A percentile compares a stretch with the other conserved stretches of the same genome.
These are phyloP conservation scores for Apeltes quadracus DNA, from an alignment of 2,113 vertebrate genomes.

Conservation along the genomic window DNA sequence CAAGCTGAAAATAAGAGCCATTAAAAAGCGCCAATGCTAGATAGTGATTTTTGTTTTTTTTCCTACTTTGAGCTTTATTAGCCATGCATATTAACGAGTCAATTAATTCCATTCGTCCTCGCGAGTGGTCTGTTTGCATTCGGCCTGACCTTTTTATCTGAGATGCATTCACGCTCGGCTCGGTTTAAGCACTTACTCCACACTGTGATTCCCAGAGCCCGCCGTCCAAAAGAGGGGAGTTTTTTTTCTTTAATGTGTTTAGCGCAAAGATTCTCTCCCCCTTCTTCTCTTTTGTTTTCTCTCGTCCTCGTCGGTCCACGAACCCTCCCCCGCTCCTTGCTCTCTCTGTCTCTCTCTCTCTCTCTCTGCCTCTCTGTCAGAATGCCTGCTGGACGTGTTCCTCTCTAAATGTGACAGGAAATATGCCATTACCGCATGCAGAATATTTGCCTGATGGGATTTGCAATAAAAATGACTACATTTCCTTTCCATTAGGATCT, in stretches of 20 bases:
- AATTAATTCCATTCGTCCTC: constrained; percentile 89
- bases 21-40: constrained; percentile 75
- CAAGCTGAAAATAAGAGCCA: constrained; percentile 84
- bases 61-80: constrained; percentile 87
- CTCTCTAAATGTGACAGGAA: constrained; percentile 79
- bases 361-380: constrained; percentile 60
- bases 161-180: constrained; percentile 85
- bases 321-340: not conserved
- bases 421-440: constrained; percentile 76
- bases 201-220: constrained; percentile 78
- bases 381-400: constrained; percentile 73
- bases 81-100: constrained; percentile 90
- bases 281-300: constrained; percentile 60
- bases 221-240: constrained; percentile 63
- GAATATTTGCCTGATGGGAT: constrained; percentile 80
- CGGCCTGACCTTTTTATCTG: constrained; percentile 86
- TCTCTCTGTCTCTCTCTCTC: constrained; percentile 38
- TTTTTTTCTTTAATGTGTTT: constrained; percentile 75
- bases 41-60: constrained; percentile 78
- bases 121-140: constrained; percentile 90
- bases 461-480: constrained; percentile 76
- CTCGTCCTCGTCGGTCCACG: constrained; percentile 29
- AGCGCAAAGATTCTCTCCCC: constrained; percentile 56
- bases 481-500: constrained; percentile 78
- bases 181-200: constrained; percentile 85